These are phyloP conservation scores for Drosophila stalkeri DNA, from an alignment of 2,888 invertebrate species.

Conservation along the genomic window DNA sequence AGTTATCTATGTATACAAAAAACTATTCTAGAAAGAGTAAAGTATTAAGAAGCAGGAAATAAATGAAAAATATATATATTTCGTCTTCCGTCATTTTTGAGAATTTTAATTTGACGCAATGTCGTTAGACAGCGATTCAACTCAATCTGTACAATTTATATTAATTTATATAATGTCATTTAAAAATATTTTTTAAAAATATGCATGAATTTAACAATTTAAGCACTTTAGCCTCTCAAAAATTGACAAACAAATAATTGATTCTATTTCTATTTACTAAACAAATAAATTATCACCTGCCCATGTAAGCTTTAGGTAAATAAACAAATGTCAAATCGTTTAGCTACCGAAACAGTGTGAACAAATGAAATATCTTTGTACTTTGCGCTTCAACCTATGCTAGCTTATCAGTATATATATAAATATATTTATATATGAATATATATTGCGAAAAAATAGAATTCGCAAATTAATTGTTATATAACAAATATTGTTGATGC, in stretches of 20 bases:
- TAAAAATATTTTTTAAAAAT: neutral
- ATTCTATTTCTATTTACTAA: neutral
- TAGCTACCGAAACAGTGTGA: conserved; percentile 5
- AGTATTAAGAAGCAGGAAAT: neutral
- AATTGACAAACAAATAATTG: neutral
- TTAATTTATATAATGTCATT: neutral
- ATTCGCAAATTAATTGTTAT: conserved; percentile 46
- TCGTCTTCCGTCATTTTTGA: neutral
- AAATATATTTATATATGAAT: neutral
- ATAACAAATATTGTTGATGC: conserved; percentile 26
- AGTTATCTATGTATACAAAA: neutral
- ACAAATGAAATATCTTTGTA: neutral
- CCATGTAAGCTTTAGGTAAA: neutral
- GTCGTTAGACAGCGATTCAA: neutral
- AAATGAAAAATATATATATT: neutral
- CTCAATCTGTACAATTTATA: neutral
- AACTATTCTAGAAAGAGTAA: neutral
- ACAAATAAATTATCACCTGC: neutral
- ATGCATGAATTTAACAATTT: neutral
- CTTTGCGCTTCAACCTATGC: neutral
- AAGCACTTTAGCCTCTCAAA: neutral
- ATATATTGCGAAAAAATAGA: conserved; percentile 11
- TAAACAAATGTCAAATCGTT: conserved; percentile 1
- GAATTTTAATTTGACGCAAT: neutral
- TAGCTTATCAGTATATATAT: conserved; percentile 32